Base-by-base conservation (phyloP, 2,888 invertebrate genomes). In the Colletes collaris region DNA sequence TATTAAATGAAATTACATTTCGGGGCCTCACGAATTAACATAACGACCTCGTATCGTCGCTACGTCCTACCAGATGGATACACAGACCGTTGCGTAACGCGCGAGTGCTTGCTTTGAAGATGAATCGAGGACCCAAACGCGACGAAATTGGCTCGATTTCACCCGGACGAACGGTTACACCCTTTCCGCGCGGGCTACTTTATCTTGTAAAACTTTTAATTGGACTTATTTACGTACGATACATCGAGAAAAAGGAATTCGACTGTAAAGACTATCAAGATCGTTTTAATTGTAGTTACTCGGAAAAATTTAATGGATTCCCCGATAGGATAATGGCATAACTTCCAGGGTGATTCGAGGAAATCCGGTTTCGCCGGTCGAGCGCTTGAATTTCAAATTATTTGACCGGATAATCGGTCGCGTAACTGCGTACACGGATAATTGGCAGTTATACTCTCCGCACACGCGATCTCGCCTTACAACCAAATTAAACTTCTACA, bases 1-100 rank as follows among this genome's bases (percentile, higher is more conserved):
- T 60, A 60, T 60, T 60, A 63, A 60, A 53, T 63, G 76, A 50
- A 65, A 76, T 76, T 69, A 65, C 69, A 44, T 50, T 64, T 27
- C 27, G 27, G 16, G 60, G 59, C 58, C 44, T 44, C 52, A 10
- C 58, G 75, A 75, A 77, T 77, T 75, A 77, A 75, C 68, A 63
- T 68, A 77, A 77, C 77, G 75, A 75, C 68, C 64, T 16, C 46
- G 52, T 62, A 55, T 63, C 72, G 59, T 53, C 64, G 60, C 37
- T 11, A 13, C n/a, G 35, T 66, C 46, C 8, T 13, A 44, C 19
- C 37, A 40, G 55, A 56, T 13, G 49, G 27, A 35, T 49, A 27
- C n/a, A 2, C 40, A 11, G n/a, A 27, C 7, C 6, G 64, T 64
- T 72, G 44, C 58, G 49, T 37, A 59, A 58, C 67, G 46, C 37